Evolutionary conservation across 2,113 vertebrate species (phyloP).

Genomic region (Rhodinocichla rosea): DNA sequence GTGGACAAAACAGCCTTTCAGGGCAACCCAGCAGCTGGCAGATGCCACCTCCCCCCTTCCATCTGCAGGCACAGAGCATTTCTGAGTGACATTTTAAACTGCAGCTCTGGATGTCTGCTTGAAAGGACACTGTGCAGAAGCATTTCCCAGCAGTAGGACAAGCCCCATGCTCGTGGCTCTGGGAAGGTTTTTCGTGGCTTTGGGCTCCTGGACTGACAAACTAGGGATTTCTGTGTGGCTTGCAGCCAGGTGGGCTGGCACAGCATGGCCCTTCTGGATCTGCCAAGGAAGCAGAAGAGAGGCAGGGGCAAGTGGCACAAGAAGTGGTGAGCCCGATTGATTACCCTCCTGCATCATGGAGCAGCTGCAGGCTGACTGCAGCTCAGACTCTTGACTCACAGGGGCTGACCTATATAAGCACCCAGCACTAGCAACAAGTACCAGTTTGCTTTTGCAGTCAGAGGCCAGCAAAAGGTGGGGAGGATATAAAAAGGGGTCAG

Average conservation of each 20-base stretch:
- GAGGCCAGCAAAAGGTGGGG: neutral
- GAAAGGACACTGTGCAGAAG: neutral
- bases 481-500: neutral
- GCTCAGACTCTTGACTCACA: neutral
- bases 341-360: neutral
- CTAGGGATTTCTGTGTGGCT: neutral
- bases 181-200: neutral
- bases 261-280: neutral
- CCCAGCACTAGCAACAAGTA: neutral
- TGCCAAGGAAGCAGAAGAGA: neutral
- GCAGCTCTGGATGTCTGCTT: neutral
- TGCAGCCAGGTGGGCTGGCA: neutral
- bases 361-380: neutral
- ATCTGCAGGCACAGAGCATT: neutral
- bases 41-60: neutral
- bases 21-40: neutral
- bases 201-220: neutral
- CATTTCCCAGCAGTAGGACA: neutral
- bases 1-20: neutral
- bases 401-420: neutral
- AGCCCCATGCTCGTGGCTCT: accelerated
- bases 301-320: neutral
- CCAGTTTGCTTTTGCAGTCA: neutral
- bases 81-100: neutral
- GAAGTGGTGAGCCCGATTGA: accelerated